phyloP scores from a whole-genome alignment of 2,888 invertebrate species.

The Hypercompe scribonia region DNA sequence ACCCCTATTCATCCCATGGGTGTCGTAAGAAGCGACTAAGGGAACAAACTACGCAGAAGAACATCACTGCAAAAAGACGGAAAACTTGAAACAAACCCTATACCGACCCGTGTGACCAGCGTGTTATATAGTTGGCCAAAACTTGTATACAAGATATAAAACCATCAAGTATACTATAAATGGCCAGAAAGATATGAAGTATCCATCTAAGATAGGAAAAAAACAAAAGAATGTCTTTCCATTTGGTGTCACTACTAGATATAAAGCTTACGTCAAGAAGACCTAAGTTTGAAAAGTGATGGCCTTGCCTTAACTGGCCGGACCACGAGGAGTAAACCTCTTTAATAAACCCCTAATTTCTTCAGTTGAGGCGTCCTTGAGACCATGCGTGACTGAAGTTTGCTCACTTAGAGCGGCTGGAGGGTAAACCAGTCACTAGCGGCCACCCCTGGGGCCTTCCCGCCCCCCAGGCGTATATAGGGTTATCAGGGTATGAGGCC shows the following conservation, averaged over 20 bases:
- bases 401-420: slow-evolving; percentile 12
- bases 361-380: slow-evolving; percentile 5
- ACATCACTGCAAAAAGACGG: no score
- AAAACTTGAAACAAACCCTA: no score
- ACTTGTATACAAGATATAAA: not conserved
- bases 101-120: no score
- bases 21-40: no score
- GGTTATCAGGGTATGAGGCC: slow-evolving; percentile 10
- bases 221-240: not conserved
- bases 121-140: no score
- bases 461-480: slow-evolving; percentile 8
- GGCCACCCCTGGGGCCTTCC: not conserved
- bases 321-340: slow-evolving; percentile 8
- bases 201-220: not conserved
- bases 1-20: no score
- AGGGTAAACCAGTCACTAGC: slow-evolving; percentile 10
- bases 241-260: not conserved
- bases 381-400: slow-evolving; percentile 8
- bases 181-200: not conserved
- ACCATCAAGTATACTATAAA: not conserved
- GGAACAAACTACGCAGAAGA: no score
- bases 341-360: slow-evolving; percentile 5
- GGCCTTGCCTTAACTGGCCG: slow-evolving; percentile 7
- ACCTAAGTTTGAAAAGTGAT: not conserved
- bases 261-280: not conserved